Percentiles rank a stretch among this genome's conserved stretches.
Evolutionary conservation across 1,140 invertebrate species (phyloP).

Genomic region (Drosophila yakuba): DNA sequence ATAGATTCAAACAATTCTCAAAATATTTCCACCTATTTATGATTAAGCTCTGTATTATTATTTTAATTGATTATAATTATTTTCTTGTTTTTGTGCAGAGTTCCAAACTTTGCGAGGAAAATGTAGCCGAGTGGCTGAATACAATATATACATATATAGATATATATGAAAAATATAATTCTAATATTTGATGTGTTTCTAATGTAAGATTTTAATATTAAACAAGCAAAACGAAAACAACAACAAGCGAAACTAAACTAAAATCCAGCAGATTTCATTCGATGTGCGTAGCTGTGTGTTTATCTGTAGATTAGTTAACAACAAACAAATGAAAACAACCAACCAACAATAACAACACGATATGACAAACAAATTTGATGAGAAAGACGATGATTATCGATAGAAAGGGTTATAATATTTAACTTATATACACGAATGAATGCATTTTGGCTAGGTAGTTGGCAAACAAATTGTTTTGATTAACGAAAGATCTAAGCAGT

Average conservation of each 20-base stretch:
- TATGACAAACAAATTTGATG: conserved; percentile 35
- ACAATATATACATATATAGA: conserved; percentile 53
- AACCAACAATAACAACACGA: conserved; percentile 33
- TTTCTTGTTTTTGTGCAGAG: conserved; percentile 49
- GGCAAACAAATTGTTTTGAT: conserved; percentile 55
- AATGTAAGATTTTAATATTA: conserved; percentile 77
- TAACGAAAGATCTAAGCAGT: conserved; percentile 38
- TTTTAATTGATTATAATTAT: conserved; percentile 45
- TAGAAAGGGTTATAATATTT: conserved; percentile 18
- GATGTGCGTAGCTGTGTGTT: conserved; percentile 55
- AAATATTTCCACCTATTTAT: conserved; percentile 57
- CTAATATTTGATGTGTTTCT: conserved; percentile 79
- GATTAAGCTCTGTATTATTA: conserved; percentile 62
- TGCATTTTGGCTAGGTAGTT: conserved; percentile 43
- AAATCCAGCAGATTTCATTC: conserved; percentile 50
- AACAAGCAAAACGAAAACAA: conserved; percentile 47
- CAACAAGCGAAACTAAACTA: conserved; percentile 38
- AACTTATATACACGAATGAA: conserved; percentile 31
- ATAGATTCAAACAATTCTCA: conserved; percentile 49
- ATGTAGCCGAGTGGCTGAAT: conserved; percentile 27
- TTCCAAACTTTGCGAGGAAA: conserved; percentile 62
- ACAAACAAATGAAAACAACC: conserved; percentile 28
- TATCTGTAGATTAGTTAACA: conserved; percentile 55
- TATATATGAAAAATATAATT: conserved; percentile 72
- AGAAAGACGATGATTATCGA: conserved; percentile 15